These are phyloP conservation scores for Apteryx mantelli DNA, from an alignment of 2,113 vertebrate species.

Conservation along the genomic window DNA sequence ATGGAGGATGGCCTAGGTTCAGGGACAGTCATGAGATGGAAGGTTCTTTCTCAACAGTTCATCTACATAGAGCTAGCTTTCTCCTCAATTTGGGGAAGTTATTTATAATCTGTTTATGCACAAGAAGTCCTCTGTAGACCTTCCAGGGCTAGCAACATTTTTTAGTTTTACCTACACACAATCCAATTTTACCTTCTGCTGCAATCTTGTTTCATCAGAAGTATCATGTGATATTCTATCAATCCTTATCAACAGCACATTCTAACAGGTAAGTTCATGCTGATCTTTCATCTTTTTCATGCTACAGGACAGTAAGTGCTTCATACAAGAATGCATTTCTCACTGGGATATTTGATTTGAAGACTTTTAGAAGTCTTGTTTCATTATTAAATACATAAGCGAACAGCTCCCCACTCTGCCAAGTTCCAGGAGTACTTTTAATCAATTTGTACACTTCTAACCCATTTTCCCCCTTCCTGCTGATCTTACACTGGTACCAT, in stretches of 20 bases:
- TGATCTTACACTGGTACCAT: neutral
- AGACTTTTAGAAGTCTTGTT: neutral
- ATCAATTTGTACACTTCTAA: neutral
- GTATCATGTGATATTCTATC: neutral
- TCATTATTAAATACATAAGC: neutral
- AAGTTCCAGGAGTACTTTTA: neutral
- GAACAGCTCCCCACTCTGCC: neutral
- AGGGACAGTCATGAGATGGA: neutral
- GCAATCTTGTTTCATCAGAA: neutral
- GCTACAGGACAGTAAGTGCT: neutral
- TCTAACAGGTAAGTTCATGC: neutral
- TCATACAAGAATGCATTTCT: neutral
- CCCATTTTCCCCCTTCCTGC: neutral
- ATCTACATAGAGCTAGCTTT: neutral
- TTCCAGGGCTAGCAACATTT: neutral
- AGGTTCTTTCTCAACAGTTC: neutral
- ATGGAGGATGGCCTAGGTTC: neutral
- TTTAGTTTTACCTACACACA: conserved; percentile 11
- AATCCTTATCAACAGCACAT: neutral
- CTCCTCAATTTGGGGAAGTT: neutral
- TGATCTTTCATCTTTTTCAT: neutral
- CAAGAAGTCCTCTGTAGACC: neutral
- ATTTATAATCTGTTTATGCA: neutral
- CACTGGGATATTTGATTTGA: neutral
- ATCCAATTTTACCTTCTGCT: conserved; percentile 27